These are phyloP conservation scores for Drosophila aff. DNA, from an alignment of 1,140 invertebrate genomes.

Conservation along the genomic window DNA sequence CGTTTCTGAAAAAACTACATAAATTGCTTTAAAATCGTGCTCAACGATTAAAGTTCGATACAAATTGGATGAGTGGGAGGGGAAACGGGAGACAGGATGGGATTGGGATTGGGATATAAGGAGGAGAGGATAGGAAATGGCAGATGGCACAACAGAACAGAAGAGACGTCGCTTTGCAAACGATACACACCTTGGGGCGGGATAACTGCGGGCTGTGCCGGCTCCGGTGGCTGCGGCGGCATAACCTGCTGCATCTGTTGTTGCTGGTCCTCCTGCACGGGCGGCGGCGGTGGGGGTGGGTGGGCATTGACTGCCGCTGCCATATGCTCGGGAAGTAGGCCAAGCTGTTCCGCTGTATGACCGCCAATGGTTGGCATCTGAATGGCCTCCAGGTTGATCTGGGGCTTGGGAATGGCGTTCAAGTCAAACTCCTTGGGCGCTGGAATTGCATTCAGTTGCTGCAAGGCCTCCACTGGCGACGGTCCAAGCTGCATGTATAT, in stretches of 20 bases:
- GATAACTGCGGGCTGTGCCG: slow-evolving; percentile 22
- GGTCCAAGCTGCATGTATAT: slow-evolving; percentile 79
- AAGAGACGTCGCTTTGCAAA: slow-evolving; percentile 21
- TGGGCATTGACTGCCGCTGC: slow-evolving; percentile 39
- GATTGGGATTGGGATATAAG: background rate
- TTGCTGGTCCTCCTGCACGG: slow-evolving; percentile 47
- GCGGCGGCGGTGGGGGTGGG: slow-evolving; percentile 65
- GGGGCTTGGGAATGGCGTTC: slow-evolving; percentile 83
- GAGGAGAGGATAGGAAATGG: slow-evolving; percentile 16
- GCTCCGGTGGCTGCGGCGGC: slow-evolving; percentile 29
- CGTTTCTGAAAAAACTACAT: slow-evolving; percentile 85
- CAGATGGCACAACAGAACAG: slow-evolving; percentile 54
- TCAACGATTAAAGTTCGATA: slow-evolving; percentile 70
- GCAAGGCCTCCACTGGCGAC: slow-evolving; percentile 63
- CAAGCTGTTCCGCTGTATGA: slow-evolving; percentile 46
- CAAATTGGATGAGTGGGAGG: slow-evolving; percentile 30
- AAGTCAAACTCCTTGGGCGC: slow-evolving; percentile 82
- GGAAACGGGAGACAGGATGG: slow-evolving; percentile 3
- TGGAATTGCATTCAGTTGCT: slow-evolving; percentile 80
- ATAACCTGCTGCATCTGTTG: slow-evolving; percentile 30
- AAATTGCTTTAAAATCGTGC: slow-evolving; percentile 85
- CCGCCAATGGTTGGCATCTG: slow-evolving; percentile 67
- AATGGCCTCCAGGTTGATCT: slow-evolving; percentile 77
- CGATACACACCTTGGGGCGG: slow-evolving; percentile 69
- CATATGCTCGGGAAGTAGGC: slow-evolving; percentile 50